Percentiles rank a stretch among this genome's conserved stretches.
phyloP scores from a whole-genome alignment of 2,888 invertebrate species.

The Clivina fossor region DNA sequence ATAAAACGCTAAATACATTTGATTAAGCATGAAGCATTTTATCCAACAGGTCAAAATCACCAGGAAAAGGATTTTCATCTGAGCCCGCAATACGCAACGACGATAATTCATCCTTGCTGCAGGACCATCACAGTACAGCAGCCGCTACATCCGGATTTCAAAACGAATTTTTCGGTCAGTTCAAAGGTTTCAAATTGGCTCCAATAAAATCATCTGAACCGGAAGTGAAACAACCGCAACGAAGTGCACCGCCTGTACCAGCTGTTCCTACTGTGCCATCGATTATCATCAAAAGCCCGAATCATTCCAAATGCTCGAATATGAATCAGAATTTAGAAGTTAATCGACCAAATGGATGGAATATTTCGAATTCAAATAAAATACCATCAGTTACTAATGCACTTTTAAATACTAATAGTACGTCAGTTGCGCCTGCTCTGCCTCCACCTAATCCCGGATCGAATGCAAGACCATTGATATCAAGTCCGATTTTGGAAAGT shows the following conservation, averaged over 20 bases:
- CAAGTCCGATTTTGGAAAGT: slow-evolving; percentile 77
- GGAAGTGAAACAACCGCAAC: slow-evolving; percentile 43
- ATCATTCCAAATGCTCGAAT: slow-evolving; percentile 43
- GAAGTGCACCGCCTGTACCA: slow-evolving; percentile 37
- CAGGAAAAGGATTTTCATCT: slow-evolving; percentile 49
- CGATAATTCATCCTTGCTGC: slow-evolving; percentile 69
- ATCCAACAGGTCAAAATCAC: slow-evolving; percentile 49
- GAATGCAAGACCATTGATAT: slow-evolving; percentile 72
- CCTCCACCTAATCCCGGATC: slow-evolving; percentile 67
- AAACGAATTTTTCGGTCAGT: slow-evolving; percentile 78
- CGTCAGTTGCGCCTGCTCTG: slow-evolving; percentile 56
- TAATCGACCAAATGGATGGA: slow-evolving; percentile 39
- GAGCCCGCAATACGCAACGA: slow-evolving; percentile 61
- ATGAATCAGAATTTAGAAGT: slow-evolving; percentile 38
- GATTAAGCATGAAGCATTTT: slow-evolving; percentile 31
- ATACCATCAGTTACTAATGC: slow-evolving; percentile 53
- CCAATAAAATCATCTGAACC: slow-evolving; percentile 59
- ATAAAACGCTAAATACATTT: neutral
- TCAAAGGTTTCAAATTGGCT: slow-evolving; percentile 80
- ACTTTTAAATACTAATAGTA: slow-evolving; percentile 53
- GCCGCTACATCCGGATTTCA: slow-evolving; percentile 40
- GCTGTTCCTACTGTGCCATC: slow-evolving; percentile 31
- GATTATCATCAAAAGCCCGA: slow-evolving; percentile 47
- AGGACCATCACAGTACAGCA: slow-evolving; percentile 41
- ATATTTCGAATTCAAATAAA: slow-evolving; percentile 53